Conservation (phyloP, 2,888 invertebrate genomes). For the Ceramica pisi region DNA sequence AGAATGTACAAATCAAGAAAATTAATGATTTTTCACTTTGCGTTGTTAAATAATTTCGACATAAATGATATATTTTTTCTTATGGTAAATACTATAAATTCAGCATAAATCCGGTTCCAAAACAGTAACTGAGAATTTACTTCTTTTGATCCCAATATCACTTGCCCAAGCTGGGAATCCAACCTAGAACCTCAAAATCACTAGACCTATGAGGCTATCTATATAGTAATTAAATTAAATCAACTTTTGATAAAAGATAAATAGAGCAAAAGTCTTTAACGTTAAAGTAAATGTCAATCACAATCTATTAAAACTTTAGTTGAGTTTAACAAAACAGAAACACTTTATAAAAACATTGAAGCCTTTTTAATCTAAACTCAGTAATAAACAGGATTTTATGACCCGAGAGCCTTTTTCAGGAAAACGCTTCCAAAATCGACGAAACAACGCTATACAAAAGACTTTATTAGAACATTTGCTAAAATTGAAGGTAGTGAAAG, state of each 20-base stretch:
- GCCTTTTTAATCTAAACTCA: constrained; percentile 25
- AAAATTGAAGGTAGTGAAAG: constrained; percentile 45
- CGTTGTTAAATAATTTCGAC: too few relatives aligned
- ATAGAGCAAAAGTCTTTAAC: background rate
- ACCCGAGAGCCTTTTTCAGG: constrained; percentile 8
- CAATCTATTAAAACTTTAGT: background rate
- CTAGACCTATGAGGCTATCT: too few relatives aligned
- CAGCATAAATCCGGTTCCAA: too few relatives aligned
- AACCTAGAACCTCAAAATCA: too few relatives aligned
- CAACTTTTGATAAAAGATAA: background rate
- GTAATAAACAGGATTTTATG: constrained; percentile 28
- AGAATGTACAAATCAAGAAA: too few relatives aligned
- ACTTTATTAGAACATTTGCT: constrained; percentile 43
- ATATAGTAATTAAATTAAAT: background rate
- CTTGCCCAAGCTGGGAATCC: too few relatives aligned
- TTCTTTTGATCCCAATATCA: too few relatives aligned
- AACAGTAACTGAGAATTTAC: too few relatives aligned
- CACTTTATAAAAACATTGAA: constrained; percentile 3
- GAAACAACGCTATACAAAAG: constrained; percentile 19
- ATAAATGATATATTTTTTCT: too few relatives aligned
- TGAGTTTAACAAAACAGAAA: constrained; percentile 18
- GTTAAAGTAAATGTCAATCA: background rate
- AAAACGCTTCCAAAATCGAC: constrained; percentile 19
- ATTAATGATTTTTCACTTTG: too few relatives aligned
- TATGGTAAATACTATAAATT: too few relatives aligned